These are phyloP conservation scores for Chrysomela aeneicollis DNA, from an alignment of 2,888 invertebrate species.

Conservation along the genomic window DNA sequence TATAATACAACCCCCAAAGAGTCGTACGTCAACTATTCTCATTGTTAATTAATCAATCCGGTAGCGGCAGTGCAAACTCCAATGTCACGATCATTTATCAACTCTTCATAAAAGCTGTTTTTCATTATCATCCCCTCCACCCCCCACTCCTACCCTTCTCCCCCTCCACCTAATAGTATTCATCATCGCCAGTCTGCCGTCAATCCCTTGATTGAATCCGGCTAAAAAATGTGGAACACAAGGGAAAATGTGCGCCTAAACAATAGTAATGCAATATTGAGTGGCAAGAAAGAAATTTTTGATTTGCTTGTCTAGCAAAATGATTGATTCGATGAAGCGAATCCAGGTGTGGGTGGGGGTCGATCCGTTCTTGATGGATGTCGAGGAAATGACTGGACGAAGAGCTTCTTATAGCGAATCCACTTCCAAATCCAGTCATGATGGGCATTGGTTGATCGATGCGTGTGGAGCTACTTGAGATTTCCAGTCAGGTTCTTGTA, in stretches of 20 bases:
- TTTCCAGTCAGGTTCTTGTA: too few relatives aligned
- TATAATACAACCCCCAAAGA: slow-evolving; percentile 7
- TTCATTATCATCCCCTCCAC: slow-evolving; percentile 45
- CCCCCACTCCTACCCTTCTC: background rate
- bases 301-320: slow-evolving; percentile 27
- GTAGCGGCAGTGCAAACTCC: slow-evolving; percentile 42
- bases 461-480: too few relatives aligned
- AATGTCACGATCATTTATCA: slow-evolving; percentile 56
- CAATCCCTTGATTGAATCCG: slow-evolving; percentile 43
- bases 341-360: slow-evolving; percentile 7
- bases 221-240: slow-evolving; percentile 37
- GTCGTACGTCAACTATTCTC: slow-evolving; percentile 50
- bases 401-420: background rate
- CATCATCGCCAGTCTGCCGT: slow-evolving; percentile 28
- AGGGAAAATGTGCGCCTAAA: slow-evolving; percentile 33
- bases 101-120: slow-evolving; percentile 53
- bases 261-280: slow-evolving; percentile 40
- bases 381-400: background rate
- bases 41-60: slow-evolving; percentile 56
- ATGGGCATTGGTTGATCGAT: too few relatives aligned
- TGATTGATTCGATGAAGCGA: slow-evolving; percentile 26
- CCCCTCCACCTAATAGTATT: slow-evolving; percentile 23
- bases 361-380: slow-evolving; percentile 22
- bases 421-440: background rate
- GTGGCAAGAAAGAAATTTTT: slow-evolving; percentile 34